These are phyloP conservation scores for Podarcis muralis DNA, from an alignment of 2,113 vertebrate genomes.

Conservation along the genomic window DNA sequence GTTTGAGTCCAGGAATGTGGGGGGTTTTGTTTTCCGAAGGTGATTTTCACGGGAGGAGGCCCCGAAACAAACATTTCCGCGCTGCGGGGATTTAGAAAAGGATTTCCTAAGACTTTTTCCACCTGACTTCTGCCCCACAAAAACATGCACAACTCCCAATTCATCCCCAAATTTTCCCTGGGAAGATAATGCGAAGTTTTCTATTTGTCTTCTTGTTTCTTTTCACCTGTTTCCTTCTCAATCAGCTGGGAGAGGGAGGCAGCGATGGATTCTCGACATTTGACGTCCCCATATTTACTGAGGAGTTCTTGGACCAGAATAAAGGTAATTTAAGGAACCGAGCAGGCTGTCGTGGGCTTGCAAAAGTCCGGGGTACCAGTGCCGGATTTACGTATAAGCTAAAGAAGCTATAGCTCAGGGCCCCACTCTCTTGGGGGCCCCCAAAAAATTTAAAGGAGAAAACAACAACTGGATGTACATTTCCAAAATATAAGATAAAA, in stretches of 20 bases:
- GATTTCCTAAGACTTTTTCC: neutral
- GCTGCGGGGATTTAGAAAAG: neutral
- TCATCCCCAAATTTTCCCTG: neutral
- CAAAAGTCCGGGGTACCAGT: too few species aligned
- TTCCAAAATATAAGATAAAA: too few species aligned
- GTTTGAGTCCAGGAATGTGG: neutral
- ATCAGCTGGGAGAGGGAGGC: constrained; percentile 80
- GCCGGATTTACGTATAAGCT: too few species aligned
- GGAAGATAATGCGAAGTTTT: neutral
- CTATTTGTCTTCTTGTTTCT: neutral
- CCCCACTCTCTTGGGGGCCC: too few species aligned
- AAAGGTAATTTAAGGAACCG: constrained; percentile 80
- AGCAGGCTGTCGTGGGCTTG: too few species aligned
- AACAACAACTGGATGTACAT: too few species aligned
- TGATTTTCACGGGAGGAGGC: neutral
- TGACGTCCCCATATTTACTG: constrained; percentile 95
- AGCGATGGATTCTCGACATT: constrained; percentile 84
- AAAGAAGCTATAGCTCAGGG: too few species aligned
- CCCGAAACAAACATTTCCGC: too few species aligned
- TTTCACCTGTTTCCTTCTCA: neutral
- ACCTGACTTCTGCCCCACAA: too few species aligned
- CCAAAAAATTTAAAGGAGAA: too few species aligned
- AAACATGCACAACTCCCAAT: neutral
- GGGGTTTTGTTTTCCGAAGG: too few species aligned
- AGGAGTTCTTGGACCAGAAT: constrained; percentile 98